Base-by-base conservation (phyloP, 2,797 vertebrate species). In the Champsocephalus esox region DNA sequence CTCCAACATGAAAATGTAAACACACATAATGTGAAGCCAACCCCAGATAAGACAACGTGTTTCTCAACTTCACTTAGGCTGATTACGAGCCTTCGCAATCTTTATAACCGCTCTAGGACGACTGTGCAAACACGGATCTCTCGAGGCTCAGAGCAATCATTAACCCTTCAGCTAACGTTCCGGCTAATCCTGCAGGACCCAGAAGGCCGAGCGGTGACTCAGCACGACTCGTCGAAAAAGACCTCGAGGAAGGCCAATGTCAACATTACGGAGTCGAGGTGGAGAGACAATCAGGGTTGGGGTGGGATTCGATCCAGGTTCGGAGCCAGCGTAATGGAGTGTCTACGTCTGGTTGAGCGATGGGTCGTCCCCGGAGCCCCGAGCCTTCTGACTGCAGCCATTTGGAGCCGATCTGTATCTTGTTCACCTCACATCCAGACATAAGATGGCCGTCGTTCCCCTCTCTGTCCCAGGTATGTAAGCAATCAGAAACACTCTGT, bases 401-500 rank as follows among this genome's bases (percentile, higher is more conserved):
- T 92, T 92, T 92, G 90, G 88, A 89, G 87, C 84, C 85, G 86
- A 92, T 91, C 91, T 89, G 82, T 88, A 88, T 91, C 88, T 85
- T 75, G 80, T 92, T 91, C 87, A 85, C 82, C 83, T 92, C 82
- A 86, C 87, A 87, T 75, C 79, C 73, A 80, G 85, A 88, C 86
- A 84, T 75, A 89, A 89, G 91, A 92, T 85, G 91, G 90, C 88
- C 88, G 80, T 85, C 85, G 82, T 85, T 82, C 77, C 79, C 85
- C 79, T 57, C 79, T 73, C 66, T 82, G 78, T 84, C 55, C 62
- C 73, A 91, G 85, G 87, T 92, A 94, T 92, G 89, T 92, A 90
- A 92, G 92, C 91, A 92, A 92, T 94, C 92, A 91, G 88, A 90
- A 69, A 90, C 88, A 88, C 91, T 91, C 90, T 88, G 88, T 88